Evolutionary conservation across 1,140 invertebrate genomes (phyloP), one percentile per base, ranked within the genome.

Genomic region (Calosoma granatense): DNA sequence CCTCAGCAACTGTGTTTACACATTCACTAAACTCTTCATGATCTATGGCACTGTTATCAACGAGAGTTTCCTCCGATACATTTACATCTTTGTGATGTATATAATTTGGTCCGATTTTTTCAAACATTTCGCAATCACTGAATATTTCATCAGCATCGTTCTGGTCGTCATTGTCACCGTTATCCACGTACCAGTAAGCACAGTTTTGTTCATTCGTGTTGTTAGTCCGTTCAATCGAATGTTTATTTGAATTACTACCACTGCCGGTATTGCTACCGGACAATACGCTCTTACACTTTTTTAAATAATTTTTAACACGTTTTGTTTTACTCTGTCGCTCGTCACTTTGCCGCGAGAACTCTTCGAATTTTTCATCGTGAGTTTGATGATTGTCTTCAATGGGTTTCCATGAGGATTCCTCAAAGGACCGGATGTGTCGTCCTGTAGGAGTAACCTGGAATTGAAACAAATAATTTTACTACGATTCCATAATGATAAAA

Each of bases 221-320:
- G 43, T 55, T 36, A n/a, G 43, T 26, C 20, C 53, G 53, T 47
- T 17, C 39, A 51, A 20, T 55, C 21, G n/a, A 21, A n/a, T n/a
- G n/a, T 56, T 54, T 52, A 2, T 60, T 53, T 3, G 17, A 21
- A 26, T 14, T 51, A 54, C 61, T 62, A 54, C n/a, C n/a, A n/a
- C n/a, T n/a, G 66, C 65, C 23, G 12, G 17, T 19, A 22, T 21
- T 60, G 57, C 26, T 56, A 67, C 60, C 72, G 66, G 59, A 68
- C 61, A 76, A 61, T 12, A 67, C 74, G 59, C 74, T 71, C 65
- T 72, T 77, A 61, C 75, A 77, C 64, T 73, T 76, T 63, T 71
- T 73, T 6, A 77, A 63, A 60, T 76, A 77, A 54, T 70, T 75
- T 63, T 74, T 75, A 30, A 77, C 75, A 17, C 67, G 65, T 60